A percentile compares a stretch with the other conserved stretches of the same genome.
These are phyloP conservation scores for Salvator merianae DNA, from an alignment of 2,113 vertebrate genomes.

Conservation along the genomic window DNA sequence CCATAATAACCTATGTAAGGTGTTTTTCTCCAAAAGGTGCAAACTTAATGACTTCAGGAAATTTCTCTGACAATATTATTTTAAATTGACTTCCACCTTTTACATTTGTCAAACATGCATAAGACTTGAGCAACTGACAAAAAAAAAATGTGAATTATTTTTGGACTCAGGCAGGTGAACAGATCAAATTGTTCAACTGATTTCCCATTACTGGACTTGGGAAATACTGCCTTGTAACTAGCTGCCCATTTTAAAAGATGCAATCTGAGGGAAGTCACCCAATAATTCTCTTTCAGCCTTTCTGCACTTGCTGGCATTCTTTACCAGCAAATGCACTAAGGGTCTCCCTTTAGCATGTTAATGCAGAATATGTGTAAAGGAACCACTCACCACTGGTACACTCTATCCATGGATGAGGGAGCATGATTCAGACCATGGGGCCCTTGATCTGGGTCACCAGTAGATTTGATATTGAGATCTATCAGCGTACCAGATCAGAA, in stretches of 20 bases:
- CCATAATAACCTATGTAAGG: neutral
- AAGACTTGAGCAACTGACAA: slow-evolving; percentile 25
- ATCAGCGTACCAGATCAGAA: too few species aligned
- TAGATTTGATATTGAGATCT: too few species aligned
- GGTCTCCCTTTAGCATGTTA: too few species aligned
- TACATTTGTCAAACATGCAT: slow-evolving; percentile 19
- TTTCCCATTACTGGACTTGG: neutral
- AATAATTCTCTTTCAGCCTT: too few species aligned
- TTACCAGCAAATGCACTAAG: too few species aligned
- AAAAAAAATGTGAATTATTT: slow-evolving; percentile 21
- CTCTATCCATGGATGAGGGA: too few species aligned
- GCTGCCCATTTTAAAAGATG: neutral
- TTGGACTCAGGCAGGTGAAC: slow-evolving; percentile 19
- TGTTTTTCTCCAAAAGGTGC: neutral
- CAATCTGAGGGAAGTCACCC: neutral
- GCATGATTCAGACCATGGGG: too few species aligned
- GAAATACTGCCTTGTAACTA: neutral
- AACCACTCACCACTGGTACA: too few species aligned
- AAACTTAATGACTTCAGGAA: slow-evolving; percentile 4
- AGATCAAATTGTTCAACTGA: slow-evolving; percentile 16
- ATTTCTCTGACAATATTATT: neutral
- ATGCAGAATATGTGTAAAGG: too few species aligned
- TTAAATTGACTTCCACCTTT: slow-evolving; percentile 26
- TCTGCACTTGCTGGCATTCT: too few species aligned
- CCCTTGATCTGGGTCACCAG: too few species aligned